A percentile compares a stretch with the other conserved stretches of the same genome.
Evolutionary conservation across 2,113 vertebrate genomes (phyloP).

Genomic region (Chionis minor): DNA sequence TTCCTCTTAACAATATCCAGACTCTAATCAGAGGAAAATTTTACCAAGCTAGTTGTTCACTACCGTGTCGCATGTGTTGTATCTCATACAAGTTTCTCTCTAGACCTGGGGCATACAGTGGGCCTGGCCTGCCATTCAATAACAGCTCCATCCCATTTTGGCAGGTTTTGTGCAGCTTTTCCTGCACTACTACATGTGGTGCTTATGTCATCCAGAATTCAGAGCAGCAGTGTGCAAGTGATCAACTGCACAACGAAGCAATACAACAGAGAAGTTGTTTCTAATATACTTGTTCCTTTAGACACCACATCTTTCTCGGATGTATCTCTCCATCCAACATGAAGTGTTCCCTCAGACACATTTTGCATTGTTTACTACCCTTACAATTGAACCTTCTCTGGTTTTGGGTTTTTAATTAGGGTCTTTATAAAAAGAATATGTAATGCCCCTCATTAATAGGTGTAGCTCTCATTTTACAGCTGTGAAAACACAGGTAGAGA

Average conservation of each 20-base stretch:
- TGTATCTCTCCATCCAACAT: neutral
- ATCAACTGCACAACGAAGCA: neutral
- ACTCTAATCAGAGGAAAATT: neutral
- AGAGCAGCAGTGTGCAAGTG: neutral
- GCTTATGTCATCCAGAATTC: neutral
- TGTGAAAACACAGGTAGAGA: slow-evolving; percentile 41
- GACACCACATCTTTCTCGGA: neutral
- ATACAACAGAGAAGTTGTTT: neutral
- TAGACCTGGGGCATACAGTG: neutral
- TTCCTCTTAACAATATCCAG: neutral
- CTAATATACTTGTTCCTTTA: neutral
- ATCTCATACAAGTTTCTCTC: neutral
- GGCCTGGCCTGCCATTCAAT: neutral
- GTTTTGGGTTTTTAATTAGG: neutral
- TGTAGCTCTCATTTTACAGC: neutral
- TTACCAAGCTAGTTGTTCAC: neutral
- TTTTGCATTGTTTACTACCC: neutral
- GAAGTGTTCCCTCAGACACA: neutral
- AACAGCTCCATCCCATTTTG: neutral
- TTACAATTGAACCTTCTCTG: neutral
- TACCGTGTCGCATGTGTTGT: accelerated
- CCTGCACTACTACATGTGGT: neutral
- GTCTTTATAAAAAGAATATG: neutral
- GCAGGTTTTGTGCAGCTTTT: neutral
- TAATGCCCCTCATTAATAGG: slow-evolving; percentile 10